Base-by-base conservation (phyloP, 2,113 vertebrate genomes). In the Notechis scutatus region DNA sequence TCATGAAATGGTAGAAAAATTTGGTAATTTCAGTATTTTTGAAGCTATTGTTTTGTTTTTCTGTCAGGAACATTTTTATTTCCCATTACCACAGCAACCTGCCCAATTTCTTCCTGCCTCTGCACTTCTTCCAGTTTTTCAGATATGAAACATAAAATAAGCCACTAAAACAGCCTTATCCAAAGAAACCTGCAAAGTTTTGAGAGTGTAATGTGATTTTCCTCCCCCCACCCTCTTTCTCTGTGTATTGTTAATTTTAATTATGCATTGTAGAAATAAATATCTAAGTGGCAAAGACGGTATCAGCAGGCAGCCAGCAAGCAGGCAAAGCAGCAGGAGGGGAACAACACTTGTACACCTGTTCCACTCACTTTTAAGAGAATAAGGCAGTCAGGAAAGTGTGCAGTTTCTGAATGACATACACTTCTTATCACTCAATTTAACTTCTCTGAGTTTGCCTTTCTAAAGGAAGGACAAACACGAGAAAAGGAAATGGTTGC, bases 251-350 rank as follows among this genome's bases (percentile, higher is more conserved):
- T 92, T 94, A 90, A 92, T 94, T 94, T 92, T 94, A 92, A 94
- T 94, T 94, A 94, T 39, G 74, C 88, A 92, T 94, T 94, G 81
- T 94, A 94, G 91, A 86, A 94, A 74, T 92, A 94, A 94, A 90
- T 92, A 90, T 85, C 88, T 74, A 92, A 94, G 56, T 92, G 57
- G 88, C 10, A 54, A 92, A 81, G 34, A 94, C 5, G 39, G 57
- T 24, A 93, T 55, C 87, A 93, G 90, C 61, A 91, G 42, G 87
- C 86, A 94, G 91, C 26, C 88, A 92, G 50, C 57, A 94, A 64
- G 86, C 81, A 69, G 81, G 47, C 57, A 90, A 61, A 94, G 50
- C 91, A 87, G 21, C 88, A 87, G 81, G 88, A 93, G 87, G 47
- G 55, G 52, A 90, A 87, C 74, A 92, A 55, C 88, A 94, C 74